Conservation (phyloP, 2,888 invertebrate species). For the Orthosia incerta region DNA sequence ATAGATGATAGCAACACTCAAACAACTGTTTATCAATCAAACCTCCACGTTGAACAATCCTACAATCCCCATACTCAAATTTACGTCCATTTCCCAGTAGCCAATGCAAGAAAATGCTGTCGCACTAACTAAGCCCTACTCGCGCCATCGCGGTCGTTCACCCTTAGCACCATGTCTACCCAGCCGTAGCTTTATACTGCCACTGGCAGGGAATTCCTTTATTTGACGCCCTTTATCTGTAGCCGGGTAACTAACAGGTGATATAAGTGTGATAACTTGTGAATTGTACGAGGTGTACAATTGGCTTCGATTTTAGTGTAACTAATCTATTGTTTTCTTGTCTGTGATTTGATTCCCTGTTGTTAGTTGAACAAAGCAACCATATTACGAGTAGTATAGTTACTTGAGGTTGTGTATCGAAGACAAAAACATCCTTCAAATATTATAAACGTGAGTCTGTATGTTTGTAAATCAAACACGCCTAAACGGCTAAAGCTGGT, state of each 20-base stretch:
- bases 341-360: neutral
- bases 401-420: too few relatives aligned
- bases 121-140: slow-evolving; percentile 32
- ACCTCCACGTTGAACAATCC: neutral
- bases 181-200: slow-evolving; percentile 40
- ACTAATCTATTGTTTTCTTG: slow-evolving; percentile 1
- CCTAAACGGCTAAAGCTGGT: too few relatives aligned
- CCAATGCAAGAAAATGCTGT: neutral
- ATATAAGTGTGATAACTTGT: slow-evolving; percentile 1
- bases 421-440: too few relatives aligned
- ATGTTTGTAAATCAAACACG: too few relatives aligned
- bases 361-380: neutral
- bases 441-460: too few relatives aligned
- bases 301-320: neutral
- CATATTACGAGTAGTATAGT: neutral
- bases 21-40: neutral
- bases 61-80: neutral
- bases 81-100: slow-evolving; percentile 5
- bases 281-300: neutral
- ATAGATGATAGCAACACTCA: neutral
- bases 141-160: slow-evolving; percentile 62
- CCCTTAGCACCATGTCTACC: slow-evolving; percentile 50
- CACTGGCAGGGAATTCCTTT: slow-evolving; percentile 45
- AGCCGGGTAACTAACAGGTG: slow-evolving; percentile 27
- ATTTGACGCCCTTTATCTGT: slow-evolving; percentile 39